Percentiles rank a stretch among this genome's conserved stretches.
These are phyloP conservation scores for Idaea dimidiata DNA, from an alignment of 2,888 invertebrate genomes.

Conservation along the genomic window DNA sequence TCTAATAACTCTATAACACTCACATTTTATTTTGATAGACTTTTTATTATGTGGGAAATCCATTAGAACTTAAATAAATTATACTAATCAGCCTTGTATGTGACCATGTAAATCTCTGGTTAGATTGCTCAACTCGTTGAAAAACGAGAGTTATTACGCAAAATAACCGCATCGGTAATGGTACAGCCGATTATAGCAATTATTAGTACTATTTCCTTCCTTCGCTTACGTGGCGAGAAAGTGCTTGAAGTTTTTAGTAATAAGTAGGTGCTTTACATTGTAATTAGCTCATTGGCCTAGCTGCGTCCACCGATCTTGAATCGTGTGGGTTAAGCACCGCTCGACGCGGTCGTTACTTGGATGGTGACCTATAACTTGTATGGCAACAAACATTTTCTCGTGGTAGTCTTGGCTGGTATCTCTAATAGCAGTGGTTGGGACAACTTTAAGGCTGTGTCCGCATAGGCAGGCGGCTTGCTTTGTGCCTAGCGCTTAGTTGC, in stretches of 20 bases:
- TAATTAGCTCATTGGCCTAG: too few relatives aligned
- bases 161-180: constrained; percentile 11
- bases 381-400: too few relatives aligned
- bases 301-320: too few relatives aligned
- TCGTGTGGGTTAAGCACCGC: too few relatives aligned
- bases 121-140: constrained; percentile 5
- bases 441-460: too few relatives aligned
- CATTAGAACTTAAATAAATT: neutral
- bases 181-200: constrained; percentile 8
- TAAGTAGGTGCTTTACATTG: neutral
- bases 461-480: too few relatives aligned
- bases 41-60: neutral
- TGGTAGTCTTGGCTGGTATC: too few relatives aligned
- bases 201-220: constrained; percentile 14
- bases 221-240: constrained; percentile 8
- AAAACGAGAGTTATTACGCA: constrained; percentile 17
- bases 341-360: too few relatives aligned
- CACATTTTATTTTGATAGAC: neutral
- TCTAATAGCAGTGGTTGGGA: too few relatives aligned
- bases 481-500: too few relatives aligned
- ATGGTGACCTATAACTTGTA: too few relatives aligned
- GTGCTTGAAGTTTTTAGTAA: constrained; percentile 2
- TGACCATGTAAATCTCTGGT: neutral
- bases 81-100: neutral
- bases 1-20: too few relatives aligned